phyloP scores from a whole-genome alignment of 2,888 invertebrate species.

The Agrotis clavis region DNA sequence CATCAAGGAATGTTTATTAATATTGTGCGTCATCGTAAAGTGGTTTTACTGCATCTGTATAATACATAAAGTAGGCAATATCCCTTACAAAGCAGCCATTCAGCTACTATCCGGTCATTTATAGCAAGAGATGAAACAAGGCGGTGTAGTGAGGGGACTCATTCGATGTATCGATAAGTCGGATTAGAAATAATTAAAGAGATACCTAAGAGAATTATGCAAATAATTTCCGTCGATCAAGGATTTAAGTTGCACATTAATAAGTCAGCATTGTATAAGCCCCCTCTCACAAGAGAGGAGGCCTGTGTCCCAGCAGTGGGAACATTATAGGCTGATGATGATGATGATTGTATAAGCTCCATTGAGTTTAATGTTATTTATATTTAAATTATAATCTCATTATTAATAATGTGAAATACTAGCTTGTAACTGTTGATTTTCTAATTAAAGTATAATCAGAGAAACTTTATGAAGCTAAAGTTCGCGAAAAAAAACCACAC shows the following conservation, averaged over 20 bases:
- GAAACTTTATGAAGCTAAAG: not conserved
- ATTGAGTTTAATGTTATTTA: not conserved
- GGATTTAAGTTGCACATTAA: conserved; percentile 14
- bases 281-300: too few species aligned
- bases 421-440: too few species aligned
- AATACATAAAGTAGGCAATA: conserved; percentile 88
- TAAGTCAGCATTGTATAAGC: not conserved
- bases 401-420: too few species aligned
- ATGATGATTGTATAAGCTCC: not conserved
- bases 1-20: conserved; percentile 62
- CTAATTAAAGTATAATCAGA: too few species aligned
- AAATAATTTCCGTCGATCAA: conserved; percentile 27
- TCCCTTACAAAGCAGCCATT: conserved; percentile 87
- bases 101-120: conserved; percentile 89
- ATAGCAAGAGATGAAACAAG: conserved; percentile 89
- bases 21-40: conserved; percentile 76
- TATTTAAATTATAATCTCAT: too few species aligned
- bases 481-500: not conserved
- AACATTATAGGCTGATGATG: too few species aligned
- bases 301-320: too few species aligned
- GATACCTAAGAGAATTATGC: conserved; percentile 43
- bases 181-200: conserved; percentile 32
- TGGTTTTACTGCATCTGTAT: conserved; percentile 83
- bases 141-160: conserved; percentile 73
- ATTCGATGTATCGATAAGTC: conserved; percentile 72